Percentiles rank a stretch among this genome's conserved stretches.
These are phyloP conservation scores for Engystomops pustulosus DNA, from an alignment of 2,113 vertebrate species.

Conservation along the genomic window DNA sequence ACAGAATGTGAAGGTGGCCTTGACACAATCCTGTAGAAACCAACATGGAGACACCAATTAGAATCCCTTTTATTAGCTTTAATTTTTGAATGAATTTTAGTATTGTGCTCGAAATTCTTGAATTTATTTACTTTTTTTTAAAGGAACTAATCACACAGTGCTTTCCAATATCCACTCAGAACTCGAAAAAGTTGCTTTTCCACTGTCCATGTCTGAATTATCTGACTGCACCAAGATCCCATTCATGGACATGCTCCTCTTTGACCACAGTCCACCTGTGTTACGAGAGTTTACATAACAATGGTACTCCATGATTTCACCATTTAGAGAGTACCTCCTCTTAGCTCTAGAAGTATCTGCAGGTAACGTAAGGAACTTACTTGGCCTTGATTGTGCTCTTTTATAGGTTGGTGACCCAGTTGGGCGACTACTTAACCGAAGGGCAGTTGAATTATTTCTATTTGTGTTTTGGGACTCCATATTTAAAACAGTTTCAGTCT, in stretches of 20 bases:
- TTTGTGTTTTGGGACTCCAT: slow-evolving; percentile 91
- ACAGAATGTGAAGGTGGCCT: slow-evolving; percentile 64
- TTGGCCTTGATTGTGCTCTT: slow-evolving; percentile 81
- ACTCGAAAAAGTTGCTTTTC: slow-evolving; percentile 80
- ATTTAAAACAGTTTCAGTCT: slow-evolving; percentile 74
- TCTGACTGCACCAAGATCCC: slow-evolving; percentile 80
- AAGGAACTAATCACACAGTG: slow-evolving; percentile 81
- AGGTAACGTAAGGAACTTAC: slow-evolving; percentile 92
- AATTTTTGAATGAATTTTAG: slow-evolving; percentile 59
- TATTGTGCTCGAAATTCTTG: slow-evolving; percentile 69
- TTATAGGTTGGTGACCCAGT: slow-evolving; percentile 72
- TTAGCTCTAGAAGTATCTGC: slow-evolving; percentile 78
- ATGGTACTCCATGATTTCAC: slow-evolving; percentile 76
- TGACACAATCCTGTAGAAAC: slow-evolving; percentile 65
- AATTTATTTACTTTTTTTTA: slow-evolving; percentile 34
- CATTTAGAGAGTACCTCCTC: slow-evolving; percentile 86
- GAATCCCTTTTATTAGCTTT: slow-evolving; percentile 66
- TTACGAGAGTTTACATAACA: slow-evolving; percentile 70
- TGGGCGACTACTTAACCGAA: slow-evolving; percentile 73
- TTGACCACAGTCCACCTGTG: slow-evolving; percentile 76
- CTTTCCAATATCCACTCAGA: slow-evolving; percentile 95
- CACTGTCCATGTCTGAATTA: slow-evolving; percentile 68
- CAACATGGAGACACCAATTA: slow-evolving; percentile 73
- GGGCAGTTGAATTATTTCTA: slow-evolving; percentile 93
- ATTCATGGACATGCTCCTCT: slow-evolving; percentile 91